phyloP scores from a whole-genome alignment of 2,888 invertebrate species.

The Exephanes ischioxanthus region DNA sequence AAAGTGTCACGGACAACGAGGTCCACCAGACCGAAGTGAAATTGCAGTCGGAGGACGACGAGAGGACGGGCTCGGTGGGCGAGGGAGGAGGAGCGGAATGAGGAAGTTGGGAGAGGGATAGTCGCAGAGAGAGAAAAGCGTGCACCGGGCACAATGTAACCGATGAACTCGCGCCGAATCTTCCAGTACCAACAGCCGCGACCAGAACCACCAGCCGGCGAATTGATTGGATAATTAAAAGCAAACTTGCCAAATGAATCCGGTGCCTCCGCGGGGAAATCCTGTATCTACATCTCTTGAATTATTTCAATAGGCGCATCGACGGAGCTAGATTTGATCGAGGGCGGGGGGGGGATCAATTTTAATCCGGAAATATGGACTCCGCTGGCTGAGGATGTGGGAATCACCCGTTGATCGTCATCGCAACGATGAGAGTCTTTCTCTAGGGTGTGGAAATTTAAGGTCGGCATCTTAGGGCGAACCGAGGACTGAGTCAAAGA shows the following conservation, averaged over 20 bases:
- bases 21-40: slow-evolving; percentile 83
- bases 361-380: neutral
- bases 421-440: neutral
- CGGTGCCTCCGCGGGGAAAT: slow-evolving; percentile 14
- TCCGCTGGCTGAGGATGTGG: neutral
- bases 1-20: slow-evolving; percentile 84
- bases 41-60: slow-evolving; percentile 77
- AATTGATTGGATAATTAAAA: slow-evolving; percentile 68
- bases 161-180: slow-evolving; percentile 69
- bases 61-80: neutral
- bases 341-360: neutral
- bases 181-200: slow-evolving; percentile 55
- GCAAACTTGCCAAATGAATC: slow-evolving; percentile 65
- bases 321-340: neutral
- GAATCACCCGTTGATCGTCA: neutral
- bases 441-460: neutral
- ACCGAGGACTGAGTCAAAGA: slow-evolving; percentile 69
- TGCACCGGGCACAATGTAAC: slow-evolving; percentile 78
- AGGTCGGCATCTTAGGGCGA: neutral
- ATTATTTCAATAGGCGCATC: slow-evolving; percentile 39
- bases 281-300: slow-evolving; percentile 39
- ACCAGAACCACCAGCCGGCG: slow-evolving; percentile 16
- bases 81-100: neutral
- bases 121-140: slow-evolving; percentile 53
- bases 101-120: neutral